Evolutionary conservation across 2,113 vertebrate genomes (phyloP).

Genomic region (Myocastor coypus): DNA sequence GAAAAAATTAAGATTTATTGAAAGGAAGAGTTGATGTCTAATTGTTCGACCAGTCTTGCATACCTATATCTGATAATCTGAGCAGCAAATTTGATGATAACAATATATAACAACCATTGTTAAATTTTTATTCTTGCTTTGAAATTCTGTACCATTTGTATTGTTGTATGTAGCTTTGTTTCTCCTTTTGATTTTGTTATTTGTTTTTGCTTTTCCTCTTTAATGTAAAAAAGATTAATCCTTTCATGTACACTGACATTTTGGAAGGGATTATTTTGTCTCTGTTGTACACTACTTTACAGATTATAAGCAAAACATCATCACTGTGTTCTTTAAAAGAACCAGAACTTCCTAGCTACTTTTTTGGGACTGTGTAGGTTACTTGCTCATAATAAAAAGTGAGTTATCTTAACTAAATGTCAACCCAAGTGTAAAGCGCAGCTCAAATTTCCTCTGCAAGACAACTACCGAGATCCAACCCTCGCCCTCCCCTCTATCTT

Average conservation of each 20-base stretch:
- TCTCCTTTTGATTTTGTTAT: too few relatives aligned
- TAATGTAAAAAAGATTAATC: slow-evolving; percentile 58
- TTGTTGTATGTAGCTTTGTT: too few relatives aligned
- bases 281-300: neutral
- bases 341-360: neutral
- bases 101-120: too few relatives aligned
- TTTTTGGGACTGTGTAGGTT: neutral
- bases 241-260: neutral
- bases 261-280: neutral
- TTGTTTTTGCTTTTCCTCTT: too few relatives aligned
- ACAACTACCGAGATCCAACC: neutral
- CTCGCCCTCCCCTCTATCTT: neutral
- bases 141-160: too few relatives aligned
- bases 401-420: neutral
- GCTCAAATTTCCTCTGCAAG: neutral
- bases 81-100: too few relatives aligned
- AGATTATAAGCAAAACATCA: neutral
- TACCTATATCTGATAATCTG: too few relatives aligned
- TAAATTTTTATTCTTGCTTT: too few relatives aligned
- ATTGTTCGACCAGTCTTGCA: too few relatives aligned
- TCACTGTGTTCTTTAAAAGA: neutral
- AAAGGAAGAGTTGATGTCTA: too few relatives aligned
- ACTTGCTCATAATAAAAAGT: neutral
- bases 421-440: neutral
- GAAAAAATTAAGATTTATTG: too few relatives aligned